Base-by-base conservation (phyloP, 2,797 vertebrate species). In the Triplophysa bombifrons region DNA sequence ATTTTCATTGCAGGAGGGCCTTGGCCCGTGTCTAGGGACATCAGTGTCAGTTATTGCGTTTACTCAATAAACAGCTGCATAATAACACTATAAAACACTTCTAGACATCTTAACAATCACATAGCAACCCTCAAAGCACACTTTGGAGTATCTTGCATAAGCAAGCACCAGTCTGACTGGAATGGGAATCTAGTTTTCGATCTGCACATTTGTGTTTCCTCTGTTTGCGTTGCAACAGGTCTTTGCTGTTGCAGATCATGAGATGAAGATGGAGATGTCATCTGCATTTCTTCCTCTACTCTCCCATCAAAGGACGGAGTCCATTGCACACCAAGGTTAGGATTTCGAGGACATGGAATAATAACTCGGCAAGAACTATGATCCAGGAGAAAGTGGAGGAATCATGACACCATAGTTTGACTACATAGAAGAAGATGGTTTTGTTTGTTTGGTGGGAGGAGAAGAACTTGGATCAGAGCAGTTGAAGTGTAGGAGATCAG, bases 401-500 rank as follows among this genome's bases (percentile, higher is more conserved):
- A n/a, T 17, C 61, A 55, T 58, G 64, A 25, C 80, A 73, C 60
- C 30, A 20, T 72, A 67, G 19, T 64, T 10, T 51, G 53, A 22
- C 65, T 63, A 51, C 75, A 69, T 14, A 17, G 65, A 34, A 22
- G 53, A 77, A 71, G 3, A 0, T 14, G 25, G 55, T 67, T 67
- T 53, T 2, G 25, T 67, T 76, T 76, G 63, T 20, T 44, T 14
- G 50, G 20, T n/a, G 81, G 63, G 55, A 67, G 76, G 64, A 84
- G 78, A 38, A 73, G 74, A 58, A 68, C 83, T 68, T 0, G 63
- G 81, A 69, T 70, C 65, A 72, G 84, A 64, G 60, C 74, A 73
- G 78, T 76, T 67, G 72, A 84, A 80, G 69, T 79, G 80, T 85
- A 77, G 89, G 89, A 91, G 25, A 71, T 76, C 84, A 83, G 74